These are phyloP conservation scores for Scaptomyza polygonia DNA, from an alignment of 2,888 invertebrate genomes.

Conservation along the genomic window DNA sequence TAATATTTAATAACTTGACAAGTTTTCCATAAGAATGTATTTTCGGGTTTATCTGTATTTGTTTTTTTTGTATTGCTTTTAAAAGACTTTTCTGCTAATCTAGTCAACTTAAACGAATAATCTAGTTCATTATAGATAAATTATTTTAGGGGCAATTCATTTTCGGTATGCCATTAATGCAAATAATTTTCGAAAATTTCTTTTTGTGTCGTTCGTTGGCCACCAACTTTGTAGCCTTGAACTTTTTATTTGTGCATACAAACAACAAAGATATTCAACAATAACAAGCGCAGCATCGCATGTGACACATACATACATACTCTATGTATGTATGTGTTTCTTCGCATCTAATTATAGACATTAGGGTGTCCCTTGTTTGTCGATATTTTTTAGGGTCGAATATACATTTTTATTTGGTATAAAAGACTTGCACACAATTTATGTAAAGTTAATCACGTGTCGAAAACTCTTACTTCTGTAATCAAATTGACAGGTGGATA, in stretches of 20 bases:
- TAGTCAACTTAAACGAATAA: no score
- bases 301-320: conserved; percentile 7
- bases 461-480: no score
- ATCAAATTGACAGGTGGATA: no score
- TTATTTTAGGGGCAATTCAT: conserved; percentile 31
- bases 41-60: not conserved
- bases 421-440: no score
- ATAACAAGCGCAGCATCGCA: conserved; percentile 46
- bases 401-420: no score
- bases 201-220: conserved; percentile 55
- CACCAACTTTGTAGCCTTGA: conserved; percentile 66
- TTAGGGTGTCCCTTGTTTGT: no score
- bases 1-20: not conserved
- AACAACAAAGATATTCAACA: conserved; percentile 35
- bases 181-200: conserved; percentile 18
- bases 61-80: not conserved
- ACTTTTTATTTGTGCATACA: conserved; percentile 63
- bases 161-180: not conserved
- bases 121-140: no score
- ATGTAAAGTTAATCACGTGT: no score
- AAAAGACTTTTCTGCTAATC: not conserved
- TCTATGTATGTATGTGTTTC: conserved; percentile 1
- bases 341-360: not conserved
- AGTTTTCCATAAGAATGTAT: not conserved
- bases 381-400: no score